These are phyloP conservation scores for Eumerus sabulonum DNA, from an alignment of 2,888 invertebrate species.

Conservation along the genomic window DNA sequence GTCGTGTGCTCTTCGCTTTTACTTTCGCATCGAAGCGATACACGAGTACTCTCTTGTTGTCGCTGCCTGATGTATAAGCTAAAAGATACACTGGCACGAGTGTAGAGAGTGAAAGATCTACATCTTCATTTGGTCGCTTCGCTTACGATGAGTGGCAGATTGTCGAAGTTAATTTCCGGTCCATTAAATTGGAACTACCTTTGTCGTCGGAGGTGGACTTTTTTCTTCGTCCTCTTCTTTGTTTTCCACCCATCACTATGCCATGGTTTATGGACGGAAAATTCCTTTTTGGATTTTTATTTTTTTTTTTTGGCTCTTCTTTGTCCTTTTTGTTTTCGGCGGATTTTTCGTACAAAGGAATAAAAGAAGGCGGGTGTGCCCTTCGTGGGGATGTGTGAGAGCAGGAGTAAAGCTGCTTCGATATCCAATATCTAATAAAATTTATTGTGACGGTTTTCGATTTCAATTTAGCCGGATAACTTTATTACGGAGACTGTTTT, in stretches of 20 bases:
- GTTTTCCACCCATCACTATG: not conserved
- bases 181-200: conserved; percentile 62
- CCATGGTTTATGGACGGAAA: conserved; percentile 55
- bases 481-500: conserved; percentile 18
- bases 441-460: conserved; percentile 51
- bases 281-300: conserved; percentile 23
- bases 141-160: conserved; percentile 46
- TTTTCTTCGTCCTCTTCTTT: conserved; percentile 1
- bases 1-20: too few species aligned
- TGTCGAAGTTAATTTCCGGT: conserved; percentile 64
- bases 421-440: conserved; percentile 46
- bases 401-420: not conserved
- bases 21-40: conserved; percentile 2
- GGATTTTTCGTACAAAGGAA: not conserved
- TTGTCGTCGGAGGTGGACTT: conserved; percentile 17
- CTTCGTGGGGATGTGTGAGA: not conserved
- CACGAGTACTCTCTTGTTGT: too few species aligned
- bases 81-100: conserved; percentile 2
- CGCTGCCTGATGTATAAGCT: conserved; percentile 16
- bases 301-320: too few species aligned
- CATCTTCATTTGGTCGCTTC: conserved; percentile 43
- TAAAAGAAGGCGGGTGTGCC: conserved; percentile 18
- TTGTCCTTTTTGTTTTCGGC: not conserved
- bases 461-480: conserved; percentile 44
- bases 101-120: conserved; percentile 22